Evolutionary conservation across 2,797 vertebrate species (phyloP), one percentile per base, ranked within the genome.

Genomic region (Lutjanus argentimaculatus): DNA sequence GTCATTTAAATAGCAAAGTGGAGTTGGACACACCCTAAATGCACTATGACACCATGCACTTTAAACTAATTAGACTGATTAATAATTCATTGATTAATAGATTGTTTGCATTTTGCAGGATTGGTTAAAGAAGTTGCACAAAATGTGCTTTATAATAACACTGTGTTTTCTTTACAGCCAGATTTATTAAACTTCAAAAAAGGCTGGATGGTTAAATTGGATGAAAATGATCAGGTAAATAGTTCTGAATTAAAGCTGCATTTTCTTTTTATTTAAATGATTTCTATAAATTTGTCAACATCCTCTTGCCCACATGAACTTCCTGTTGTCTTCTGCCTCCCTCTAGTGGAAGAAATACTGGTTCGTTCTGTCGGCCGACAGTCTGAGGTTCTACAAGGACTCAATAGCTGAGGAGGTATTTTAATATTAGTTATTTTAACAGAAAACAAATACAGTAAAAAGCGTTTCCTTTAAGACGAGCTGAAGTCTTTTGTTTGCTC

Each of bases 111-210:
- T 6, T 36, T 36, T 36, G 4, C 30, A 36, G 30, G 25, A 25
- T 25, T 25, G 25, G 25, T 25, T 25, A 25, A 25, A 25, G 25
- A 25, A 25, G 30, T 36, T 36, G 30, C 30, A 36, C 30, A 36
- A 36, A 36, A 36, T 36, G 30, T 36, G 30, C 30, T 36, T 2
- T 36, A 2, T 36, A 6, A 36, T 36, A 14, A 62, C 6, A 11
- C 30, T 67, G 62, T 64, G 25, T 85, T 36, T 61, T 79, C 22
- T 55, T 80, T 49, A 59, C 82, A 96, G 95, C 94, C 92, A 8
- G 95, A 95, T 88, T 82, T 96, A 67, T 84, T 95, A 19, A 95
- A 95, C 84, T 94, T 95, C 81, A 95, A 95, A 75, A 96, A 96
- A 85, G 95, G 95, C 21, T 95, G 95, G 95, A 91, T 96, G 90